A percentile compares a stretch with the other conserved stretches of the same genome.
Conservation (phyloP, 2,113 vertebrate species). For the Ictalurus punctatus region DNA sequence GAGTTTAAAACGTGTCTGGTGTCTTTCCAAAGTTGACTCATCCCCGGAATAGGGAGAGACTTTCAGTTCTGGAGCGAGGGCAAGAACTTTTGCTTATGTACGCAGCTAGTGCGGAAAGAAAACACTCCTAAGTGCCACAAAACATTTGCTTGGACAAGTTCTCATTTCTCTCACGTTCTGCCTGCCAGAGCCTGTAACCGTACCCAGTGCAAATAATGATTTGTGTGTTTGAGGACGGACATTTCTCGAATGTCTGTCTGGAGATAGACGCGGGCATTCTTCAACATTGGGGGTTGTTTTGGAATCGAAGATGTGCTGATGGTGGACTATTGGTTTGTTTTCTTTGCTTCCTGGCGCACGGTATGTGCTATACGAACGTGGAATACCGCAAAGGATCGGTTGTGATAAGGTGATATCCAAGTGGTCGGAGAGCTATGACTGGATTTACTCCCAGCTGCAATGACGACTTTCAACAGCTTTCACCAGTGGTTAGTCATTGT, state of each 20-base stretch:
- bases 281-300: neutral
- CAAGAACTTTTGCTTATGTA: slow-evolving; percentile 26
- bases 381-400: neutral
- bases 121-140: slow-evolving; percentile 28
- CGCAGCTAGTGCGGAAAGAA: slow-evolving; percentile 21
- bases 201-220: slow-evolving; percentile 31
- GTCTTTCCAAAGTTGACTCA: neutral
- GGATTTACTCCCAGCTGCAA: neutral
- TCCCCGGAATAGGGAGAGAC: neutral
- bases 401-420: neutral
- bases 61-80: neutral
- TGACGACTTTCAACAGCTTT: slow-evolving; percentile 18
- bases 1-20: neutral
- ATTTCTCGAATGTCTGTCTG: neutral
- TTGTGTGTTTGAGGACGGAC: neutral
- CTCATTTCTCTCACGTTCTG: slow-evolving; percentile 27
- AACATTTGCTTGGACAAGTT: slow-evolving; percentile 55
- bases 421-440: neutral
- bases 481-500: slow-evolving; percentile 21
- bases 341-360: neutral
- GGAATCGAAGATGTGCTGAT: neutral
- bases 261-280: neutral
- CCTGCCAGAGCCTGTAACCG: slow-evolving; percentile 51
- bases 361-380: neutral
- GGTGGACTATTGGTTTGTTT: neutral